Evolutionary conservation across 2,888 invertebrate genomes (phyloP).

Genomic region (Erannis defoliaria): DNA sequence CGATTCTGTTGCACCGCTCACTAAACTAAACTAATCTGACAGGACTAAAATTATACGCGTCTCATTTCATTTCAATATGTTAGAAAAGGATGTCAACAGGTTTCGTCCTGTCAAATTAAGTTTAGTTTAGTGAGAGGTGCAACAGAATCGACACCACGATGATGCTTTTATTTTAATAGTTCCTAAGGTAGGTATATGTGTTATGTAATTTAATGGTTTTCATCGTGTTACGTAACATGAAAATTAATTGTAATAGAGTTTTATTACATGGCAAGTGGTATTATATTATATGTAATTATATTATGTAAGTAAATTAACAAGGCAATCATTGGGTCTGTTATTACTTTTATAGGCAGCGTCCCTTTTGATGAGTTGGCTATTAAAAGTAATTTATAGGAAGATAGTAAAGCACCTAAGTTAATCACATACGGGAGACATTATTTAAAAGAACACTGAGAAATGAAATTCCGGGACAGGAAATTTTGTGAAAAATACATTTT

Average conservation of each 20-base stretch:
- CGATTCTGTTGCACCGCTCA: too few species aligned
- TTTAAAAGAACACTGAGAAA: too few species aligned
- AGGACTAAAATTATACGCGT: too few species aligned
- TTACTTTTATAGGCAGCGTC: neutral
- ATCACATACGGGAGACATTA: too few species aligned
- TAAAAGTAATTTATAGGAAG: slow-evolving; percentile 2
- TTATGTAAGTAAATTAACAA: slow-evolving; percentile 36
- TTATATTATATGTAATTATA: slow-evolving; percentile 37
- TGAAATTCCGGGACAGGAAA: too few species aligned
- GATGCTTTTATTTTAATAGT: slow-evolving; percentile 39
- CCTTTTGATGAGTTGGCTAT: slow-evolving; percentile 11
- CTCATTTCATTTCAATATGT: too few species aligned
- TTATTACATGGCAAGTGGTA: slow-evolving; percentile 37
- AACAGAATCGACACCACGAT: neutral
- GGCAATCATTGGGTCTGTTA: slow-evolving; percentile 16
- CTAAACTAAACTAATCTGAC: too few species aligned
- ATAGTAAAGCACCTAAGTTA: too few species aligned
- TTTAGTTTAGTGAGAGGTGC: too few species aligned
- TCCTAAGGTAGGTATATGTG: slow-evolving; percentile 18
- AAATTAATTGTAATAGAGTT: slow-evolving; percentile 40
- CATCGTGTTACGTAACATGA: slow-evolving; percentile 28
- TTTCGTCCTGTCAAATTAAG: too few species aligned
- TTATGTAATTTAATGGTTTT: slow-evolving; percentile 38
- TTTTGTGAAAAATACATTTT: too few species aligned
- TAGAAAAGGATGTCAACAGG: too few species aligned